These are phyloP conservation scores for Cotesia chilonis DNA, from an alignment of 1,140 invertebrate species.

Conservation along the genomic window DNA sequence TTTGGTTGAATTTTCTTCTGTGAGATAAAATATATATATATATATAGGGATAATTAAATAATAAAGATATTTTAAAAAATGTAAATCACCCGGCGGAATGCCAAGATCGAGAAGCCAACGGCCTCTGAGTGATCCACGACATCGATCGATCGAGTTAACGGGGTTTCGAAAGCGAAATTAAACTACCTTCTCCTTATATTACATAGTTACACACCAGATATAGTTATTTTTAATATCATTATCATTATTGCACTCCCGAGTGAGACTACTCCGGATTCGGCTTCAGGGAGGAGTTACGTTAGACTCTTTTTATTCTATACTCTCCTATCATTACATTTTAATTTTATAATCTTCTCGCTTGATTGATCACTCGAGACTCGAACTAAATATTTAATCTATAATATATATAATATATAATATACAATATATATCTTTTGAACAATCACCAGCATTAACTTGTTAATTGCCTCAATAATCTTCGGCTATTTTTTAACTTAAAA, in stretches of 20 bases:
- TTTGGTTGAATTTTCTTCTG: not conserved
- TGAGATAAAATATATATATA: not conserved
- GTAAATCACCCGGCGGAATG: conserved; percentile 26
- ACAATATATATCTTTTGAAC: too few species aligned
- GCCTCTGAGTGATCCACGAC: conserved; percentile 29
- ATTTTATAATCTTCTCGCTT: too few species aligned
- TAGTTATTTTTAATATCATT: not conserved
- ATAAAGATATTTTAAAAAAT: conserved; percentile 14
- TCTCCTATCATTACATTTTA: too few species aligned
- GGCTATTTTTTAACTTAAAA: too few species aligned
- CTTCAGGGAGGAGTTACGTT: conserved; percentile 14
- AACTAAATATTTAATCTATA: too few species aligned
- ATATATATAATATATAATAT: too few species aligned
- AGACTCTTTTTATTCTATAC: not conserved
- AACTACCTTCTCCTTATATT: conserved; percentile 16
- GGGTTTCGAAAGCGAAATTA: conserved; percentile 38
- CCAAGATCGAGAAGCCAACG: conserved; percentile 34
- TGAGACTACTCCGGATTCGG: not conserved
- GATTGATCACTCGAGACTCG: too few species aligned
- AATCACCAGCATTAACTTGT: too few species aligned
- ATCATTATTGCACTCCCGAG: too few species aligned
- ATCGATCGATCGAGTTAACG: conserved; percentile 38
- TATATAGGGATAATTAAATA: not conserved
- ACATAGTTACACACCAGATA: conserved; percentile 8
- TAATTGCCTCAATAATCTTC: too few species aligned